A percentile compares a stretch with the other conserved stretches of the same genome.
Conservation (phyloP, 2,113 vertebrate species). For the Asarcornis scutulata region DNA sequence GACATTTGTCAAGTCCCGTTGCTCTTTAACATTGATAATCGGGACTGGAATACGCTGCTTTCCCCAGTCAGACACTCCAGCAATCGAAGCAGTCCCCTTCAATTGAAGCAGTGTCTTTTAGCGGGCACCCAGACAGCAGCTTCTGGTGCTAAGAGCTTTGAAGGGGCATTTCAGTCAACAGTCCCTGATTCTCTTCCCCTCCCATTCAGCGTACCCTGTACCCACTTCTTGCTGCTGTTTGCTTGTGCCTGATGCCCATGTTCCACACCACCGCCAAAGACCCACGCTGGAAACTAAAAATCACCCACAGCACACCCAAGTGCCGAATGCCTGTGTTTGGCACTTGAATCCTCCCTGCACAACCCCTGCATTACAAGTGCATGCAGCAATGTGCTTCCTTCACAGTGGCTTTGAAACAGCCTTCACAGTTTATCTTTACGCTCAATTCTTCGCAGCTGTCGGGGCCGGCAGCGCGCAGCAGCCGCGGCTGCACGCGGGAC, state of each 20-base stretch:
- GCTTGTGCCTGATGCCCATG: not conserved
- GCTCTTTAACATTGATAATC: not conserved
- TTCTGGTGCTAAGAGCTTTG: not conserved
- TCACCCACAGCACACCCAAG: not conserved
- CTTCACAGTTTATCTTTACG: slow-evolving; percentile 74
- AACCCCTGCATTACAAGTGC: not conserved
- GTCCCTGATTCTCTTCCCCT: not conserved
- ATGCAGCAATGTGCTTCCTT: slow-evolving; percentile 22
- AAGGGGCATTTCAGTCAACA: not conserved
- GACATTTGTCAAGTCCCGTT: not conserved
- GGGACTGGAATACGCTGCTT: not conserved
- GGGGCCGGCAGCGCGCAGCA: not conserved
- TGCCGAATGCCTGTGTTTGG: not conserved
- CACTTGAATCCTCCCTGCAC: not conserved
- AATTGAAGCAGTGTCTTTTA: not conserved
- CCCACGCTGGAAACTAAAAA: not conserved
- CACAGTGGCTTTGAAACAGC: slow-evolving; percentile 55
- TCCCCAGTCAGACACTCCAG: not conserved
- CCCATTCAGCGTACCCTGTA: not conserved
- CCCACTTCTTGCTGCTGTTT: not conserved
- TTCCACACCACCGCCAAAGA: accelerated
- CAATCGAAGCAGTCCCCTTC: not conserved
- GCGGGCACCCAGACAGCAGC: not conserved
- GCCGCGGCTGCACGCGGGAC: not conserved
- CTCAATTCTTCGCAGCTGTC: slow-evolving; percentile 69